Base-by-base conservation (phyloP, 2,797 vertebrate species). In the Anguilla megastoma region DNA sequence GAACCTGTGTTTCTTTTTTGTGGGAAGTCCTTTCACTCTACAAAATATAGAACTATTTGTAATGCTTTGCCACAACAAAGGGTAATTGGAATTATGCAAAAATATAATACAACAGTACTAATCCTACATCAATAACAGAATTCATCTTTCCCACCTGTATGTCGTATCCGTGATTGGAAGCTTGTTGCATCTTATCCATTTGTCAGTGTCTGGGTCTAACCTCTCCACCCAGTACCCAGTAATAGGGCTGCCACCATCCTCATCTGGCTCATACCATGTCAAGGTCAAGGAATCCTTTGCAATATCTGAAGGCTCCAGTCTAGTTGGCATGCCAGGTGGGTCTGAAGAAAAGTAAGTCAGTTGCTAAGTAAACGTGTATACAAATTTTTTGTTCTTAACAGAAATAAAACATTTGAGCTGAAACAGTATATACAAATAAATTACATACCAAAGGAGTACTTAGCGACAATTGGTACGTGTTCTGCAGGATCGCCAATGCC, bases 1-100 rank as follows among this genome's bases (percentile, higher is more conserved):
- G 96, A 99, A 99, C 96, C 98, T 98, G 82, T 97, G 99, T 91
- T 99, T 99, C 95, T 99, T 99, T 95, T 98, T 99, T 92, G 98
- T 98, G 54, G 97, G 97, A 92, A 99, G 97, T 87, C 98, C 98
- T 97, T 98, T 99, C 66, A 98, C 97, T 92, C 98, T 98, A 94
- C 54, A 89, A 41, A 88, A 91, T 12, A 74, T 12, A 87, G 48
- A 60, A 63, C 71, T 88, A 33, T 7, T 60, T 50, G 71, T 82
- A n/a, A 48, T 50, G 14, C 50, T 82, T 50, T 45, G 18, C 63
- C 24, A 48, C 89, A 83, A 14, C 3, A 69, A 41, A 90, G 71
- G 33, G 60, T 69, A 54, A 85, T 7, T 36, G 79, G 48, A 79
- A 45, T 21, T 1, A 45, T 21, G 63, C 18, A 27, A n/a, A 45